A percentile compares a stretch with the other conserved stretches of the same genome.
Conservation (phyloP, 2,888 invertebrate genomes). For the Brenthis hecate region DNA sequence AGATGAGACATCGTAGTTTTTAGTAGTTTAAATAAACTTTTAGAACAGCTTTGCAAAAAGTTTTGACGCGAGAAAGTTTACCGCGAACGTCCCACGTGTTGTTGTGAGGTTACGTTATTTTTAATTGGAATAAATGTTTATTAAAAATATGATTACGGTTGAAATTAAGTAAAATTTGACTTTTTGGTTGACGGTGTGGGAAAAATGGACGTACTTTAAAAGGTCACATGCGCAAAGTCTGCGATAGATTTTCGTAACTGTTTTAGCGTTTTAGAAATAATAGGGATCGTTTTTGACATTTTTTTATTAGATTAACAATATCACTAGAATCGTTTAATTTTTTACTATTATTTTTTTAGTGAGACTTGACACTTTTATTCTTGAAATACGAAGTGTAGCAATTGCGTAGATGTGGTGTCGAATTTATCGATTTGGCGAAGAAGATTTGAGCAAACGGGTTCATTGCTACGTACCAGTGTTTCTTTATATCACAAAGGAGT, state of each 20-base stretch:
- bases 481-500: background rate
- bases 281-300: background rate
- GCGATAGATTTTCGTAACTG: background rate
- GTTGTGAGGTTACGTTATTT: background rate
- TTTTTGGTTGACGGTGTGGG: no score
- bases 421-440: constrained; percentile 48
- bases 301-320: background rate
- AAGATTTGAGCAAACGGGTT: constrained; percentile 40
- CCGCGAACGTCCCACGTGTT: background rate
- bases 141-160: background rate
- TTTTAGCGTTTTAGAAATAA: background rate
- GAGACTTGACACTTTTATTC: background rate
- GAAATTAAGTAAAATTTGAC: no score
- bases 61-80: constrained; percentile 13
- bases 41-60: constrained; percentile 7
- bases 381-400: background rate
- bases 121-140: background rate
- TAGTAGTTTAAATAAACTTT: constrained; percentile 9
- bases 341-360: background rate
- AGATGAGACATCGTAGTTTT: background rate
- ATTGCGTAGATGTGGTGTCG: constrained; percentile 38
- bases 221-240: constrained; percentile 21
- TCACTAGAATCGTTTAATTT: background rate
- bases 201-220: background rate
- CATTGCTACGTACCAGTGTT: constrained; percentile 27